Percentiles rank a stretch among this genome's conserved stretches.
Conservation (phyloP, 2,888 invertebrate species). For the Ectemnius lituratus region DNA sequence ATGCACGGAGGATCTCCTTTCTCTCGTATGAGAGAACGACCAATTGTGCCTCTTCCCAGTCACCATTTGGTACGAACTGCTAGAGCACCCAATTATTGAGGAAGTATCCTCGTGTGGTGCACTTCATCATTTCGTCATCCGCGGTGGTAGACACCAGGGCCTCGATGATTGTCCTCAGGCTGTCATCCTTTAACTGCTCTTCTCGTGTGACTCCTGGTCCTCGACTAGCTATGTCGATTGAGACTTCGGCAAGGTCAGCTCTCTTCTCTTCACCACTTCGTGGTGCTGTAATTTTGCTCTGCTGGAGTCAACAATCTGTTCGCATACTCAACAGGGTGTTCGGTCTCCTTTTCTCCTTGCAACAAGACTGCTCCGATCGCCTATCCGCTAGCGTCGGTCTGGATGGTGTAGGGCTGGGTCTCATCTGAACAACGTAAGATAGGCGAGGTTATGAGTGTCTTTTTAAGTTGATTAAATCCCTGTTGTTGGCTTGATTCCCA, state of each 20-base stretch:
- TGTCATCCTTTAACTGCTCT: background rate
- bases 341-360: too few relatives aligned
- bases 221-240: slow-evolving; percentile 1
- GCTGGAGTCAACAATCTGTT: too few relatives aligned
- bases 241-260: background rate
- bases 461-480: too few relatives aligned
- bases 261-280: background rate
- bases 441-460: too few relatives aligned
- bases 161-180: slow-evolving; percentile 6
- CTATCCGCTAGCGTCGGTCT: too few relatives aligned
- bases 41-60: slow-evolving; percentile 59
- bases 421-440: too few relatives aligned
- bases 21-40: slow-evolving; percentile 53
- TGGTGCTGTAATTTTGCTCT: too few relatives aligned
- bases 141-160: background rate
- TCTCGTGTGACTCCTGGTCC: background rate
- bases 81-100: slow-evolving; percentile 7
- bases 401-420: too few relatives aligned
- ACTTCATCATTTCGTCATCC: background rate
- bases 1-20: background rate
- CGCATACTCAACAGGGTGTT: too few relatives aligned
- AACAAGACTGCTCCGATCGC: too few relatives aligned
- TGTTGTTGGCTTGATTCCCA: too few relatives aligned
- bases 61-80: slow-evolving; percentile 4
- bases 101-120: background rate